Percentiles rank a stretch among this genome's conserved stretches.
phyloP scores from a whole-genome alignment of 2,797 vertebrate genomes.

The Tiaroga cobitis region DNA sequence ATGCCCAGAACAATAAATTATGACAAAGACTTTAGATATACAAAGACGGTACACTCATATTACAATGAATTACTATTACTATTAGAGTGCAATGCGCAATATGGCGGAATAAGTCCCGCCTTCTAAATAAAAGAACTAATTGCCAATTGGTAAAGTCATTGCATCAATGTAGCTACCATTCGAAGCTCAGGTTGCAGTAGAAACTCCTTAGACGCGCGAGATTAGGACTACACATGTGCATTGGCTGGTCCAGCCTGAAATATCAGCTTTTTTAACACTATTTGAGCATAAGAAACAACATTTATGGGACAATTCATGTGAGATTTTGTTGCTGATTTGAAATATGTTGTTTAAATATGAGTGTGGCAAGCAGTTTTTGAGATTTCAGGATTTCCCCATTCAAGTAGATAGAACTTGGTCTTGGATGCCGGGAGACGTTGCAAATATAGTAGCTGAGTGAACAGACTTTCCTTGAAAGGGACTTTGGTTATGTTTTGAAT shows the following conservation, averaged over 20 bases:
- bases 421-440: neutral
- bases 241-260: neutral
- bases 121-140: too few relatives aligned
- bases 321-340: neutral
- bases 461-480: neutral
- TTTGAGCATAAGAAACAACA: neutral
- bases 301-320: neutral
- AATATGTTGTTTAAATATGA: neutral
- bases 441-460: neutral
- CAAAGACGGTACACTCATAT: too few relatives aligned
- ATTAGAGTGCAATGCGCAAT: too few relatives aligned
- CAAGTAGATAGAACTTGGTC: neutral
- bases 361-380: neutral
- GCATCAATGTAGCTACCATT: neutral
- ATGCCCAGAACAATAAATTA: too few relatives aligned
- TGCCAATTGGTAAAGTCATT: neutral
- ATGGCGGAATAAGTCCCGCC: too few relatives aligned
- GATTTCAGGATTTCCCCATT: neutral
- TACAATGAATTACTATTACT: too few relatives aligned
- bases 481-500: neutral
- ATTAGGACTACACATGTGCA: neutral
- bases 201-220: neutral
- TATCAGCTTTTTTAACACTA: neutral
- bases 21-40: too few relatives aligned
- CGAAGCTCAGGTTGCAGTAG: neutral